Conservation (phyloP, 2,888 invertebrate genomes). For the Tachina grossa region DNA sequence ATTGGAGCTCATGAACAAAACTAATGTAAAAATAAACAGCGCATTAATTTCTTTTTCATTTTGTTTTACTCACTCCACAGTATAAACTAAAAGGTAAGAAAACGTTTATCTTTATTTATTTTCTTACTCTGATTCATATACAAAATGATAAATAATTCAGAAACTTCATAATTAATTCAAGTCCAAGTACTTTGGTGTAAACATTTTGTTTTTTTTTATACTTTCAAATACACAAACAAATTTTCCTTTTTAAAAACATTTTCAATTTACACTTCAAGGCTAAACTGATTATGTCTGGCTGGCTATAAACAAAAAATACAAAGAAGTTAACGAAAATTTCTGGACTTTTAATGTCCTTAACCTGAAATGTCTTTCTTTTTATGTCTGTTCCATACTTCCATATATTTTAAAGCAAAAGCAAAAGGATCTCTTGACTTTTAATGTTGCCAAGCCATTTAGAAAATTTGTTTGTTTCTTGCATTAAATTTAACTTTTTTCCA, state of each 20-base stretch:
- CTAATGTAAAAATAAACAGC: no score
- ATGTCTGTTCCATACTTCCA: neutral
- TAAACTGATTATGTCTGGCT: neutral
- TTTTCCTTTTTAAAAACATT: slow-evolving; percentile 5
- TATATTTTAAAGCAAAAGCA: slow-evolving; percentile 15
- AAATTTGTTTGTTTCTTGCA: neutral
- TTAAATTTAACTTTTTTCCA: slow-evolving; percentile 12
- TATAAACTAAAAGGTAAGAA: no score
- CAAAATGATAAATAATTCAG: no score
- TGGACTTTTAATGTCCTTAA: neutral
- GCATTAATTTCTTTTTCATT: no score
- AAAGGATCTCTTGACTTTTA: neutral
- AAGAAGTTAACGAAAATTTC: neutral
- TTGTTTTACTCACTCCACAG: no score
- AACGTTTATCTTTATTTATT: no score
- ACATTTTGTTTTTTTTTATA: neutral
- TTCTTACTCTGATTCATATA: no score
- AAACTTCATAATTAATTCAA: no score
- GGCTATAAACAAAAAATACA: neutral
- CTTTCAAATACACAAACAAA: neutral
- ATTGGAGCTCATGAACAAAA: no score
- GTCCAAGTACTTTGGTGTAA: neutral
- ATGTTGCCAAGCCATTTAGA: slow-evolving; percentile 2
- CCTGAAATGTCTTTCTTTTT: neutral
- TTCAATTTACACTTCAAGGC: slow-evolving; percentile 1